Percentiles rank a stretch among this genome's conserved stretches.
Conservation (phyloP, 2,888 invertebrate genomes). For the Dicyrtomina minuta region DNA sequence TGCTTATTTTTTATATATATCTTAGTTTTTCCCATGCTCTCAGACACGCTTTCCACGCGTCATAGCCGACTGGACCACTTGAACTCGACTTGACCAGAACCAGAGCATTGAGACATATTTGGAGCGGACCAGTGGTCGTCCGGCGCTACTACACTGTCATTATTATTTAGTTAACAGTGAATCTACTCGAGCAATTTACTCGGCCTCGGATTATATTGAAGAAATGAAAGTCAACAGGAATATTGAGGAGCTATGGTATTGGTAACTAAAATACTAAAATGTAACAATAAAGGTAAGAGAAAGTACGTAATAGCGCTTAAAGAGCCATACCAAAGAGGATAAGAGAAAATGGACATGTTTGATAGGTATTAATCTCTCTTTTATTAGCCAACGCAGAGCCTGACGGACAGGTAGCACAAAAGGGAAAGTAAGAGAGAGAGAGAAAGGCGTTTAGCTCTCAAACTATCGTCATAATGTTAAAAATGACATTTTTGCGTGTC, state of each 20-base stretch:
- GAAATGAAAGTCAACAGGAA: not conserved
- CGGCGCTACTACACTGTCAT: not conserved
- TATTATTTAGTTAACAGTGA: not conserved
- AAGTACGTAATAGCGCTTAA: not conserved
- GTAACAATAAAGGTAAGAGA: not conserved
- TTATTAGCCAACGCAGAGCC: not conserved
- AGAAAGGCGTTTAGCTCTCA: not conserved
- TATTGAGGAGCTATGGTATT: not conserved
- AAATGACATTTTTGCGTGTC: constrained; percentile 52
- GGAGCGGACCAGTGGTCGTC: no score
- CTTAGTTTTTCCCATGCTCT: no score
- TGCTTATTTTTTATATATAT: no score
- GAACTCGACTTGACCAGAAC: no score
- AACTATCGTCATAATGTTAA: constrained; percentile 34
- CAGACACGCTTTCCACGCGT: no score
- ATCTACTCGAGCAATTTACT: no score
- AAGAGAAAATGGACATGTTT: not conserved
- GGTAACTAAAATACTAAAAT: not conserved
- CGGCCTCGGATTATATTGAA: no score
- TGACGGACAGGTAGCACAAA: not conserved
- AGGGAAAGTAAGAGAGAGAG: not conserved
- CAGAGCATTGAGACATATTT: no score
- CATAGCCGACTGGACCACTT: no score
- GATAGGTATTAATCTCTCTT: not conserved
- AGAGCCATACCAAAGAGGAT: not conserved